phyloP scores from a whole-genome alignment of 2,888 invertebrate genomes.

The Caenorhabditis panamensis region DNA sequence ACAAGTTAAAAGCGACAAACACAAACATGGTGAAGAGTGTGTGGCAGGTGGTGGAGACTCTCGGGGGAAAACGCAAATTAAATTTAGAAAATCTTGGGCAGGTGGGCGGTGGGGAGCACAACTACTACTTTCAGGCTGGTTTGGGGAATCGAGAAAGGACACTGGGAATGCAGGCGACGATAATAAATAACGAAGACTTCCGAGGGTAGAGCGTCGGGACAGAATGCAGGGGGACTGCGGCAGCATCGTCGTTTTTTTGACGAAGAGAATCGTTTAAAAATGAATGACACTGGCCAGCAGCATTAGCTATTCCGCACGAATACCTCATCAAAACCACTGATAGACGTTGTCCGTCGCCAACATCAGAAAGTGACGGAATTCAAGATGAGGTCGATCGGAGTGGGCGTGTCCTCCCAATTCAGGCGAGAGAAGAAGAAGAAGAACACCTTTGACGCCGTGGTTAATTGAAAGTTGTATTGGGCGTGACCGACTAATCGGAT shows the following conservation, averaged over 20 bases:
- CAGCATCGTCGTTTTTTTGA: background rate
- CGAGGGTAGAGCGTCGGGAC: background rate
- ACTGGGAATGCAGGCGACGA: background rate
- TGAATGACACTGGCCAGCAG: conserved; percentile 28
- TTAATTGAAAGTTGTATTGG: conserved; percentile 5
- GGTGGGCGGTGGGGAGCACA: conserved; percentile 23
- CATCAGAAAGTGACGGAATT: conserved; percentile 38
- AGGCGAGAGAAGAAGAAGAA: too few relatives aligned
- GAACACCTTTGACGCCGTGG: conserved; percentile 35
- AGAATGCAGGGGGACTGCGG: background rate
- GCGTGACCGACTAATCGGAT: conserved; percentile 31
- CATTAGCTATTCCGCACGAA: conserved; percentile 13
- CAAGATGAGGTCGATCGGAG: conserved; percentile 29
- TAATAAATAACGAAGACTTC: conserved; percentile 19
- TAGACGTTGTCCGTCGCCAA: conserved; percentile 1
- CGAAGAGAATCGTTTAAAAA: conserved; percentile 30
- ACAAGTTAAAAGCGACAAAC: conserved; percentile 49
- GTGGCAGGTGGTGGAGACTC: background rate
- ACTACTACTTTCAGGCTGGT: conserved; percentile 13
- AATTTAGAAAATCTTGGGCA: conserved; percentile 41
- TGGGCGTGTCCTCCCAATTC: conserved; percentile 1
- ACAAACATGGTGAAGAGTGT: conserved; percentile 26
- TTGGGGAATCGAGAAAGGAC: conserved; percentile 7
- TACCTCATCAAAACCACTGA: conserved; percentile 27
- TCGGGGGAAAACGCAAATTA: conserved; percentile 29